Evolutionary conservation across 1,140 invertebrate species (phyloP).

Genomic region (Venustaconcha ellipsiformis): DNA sequence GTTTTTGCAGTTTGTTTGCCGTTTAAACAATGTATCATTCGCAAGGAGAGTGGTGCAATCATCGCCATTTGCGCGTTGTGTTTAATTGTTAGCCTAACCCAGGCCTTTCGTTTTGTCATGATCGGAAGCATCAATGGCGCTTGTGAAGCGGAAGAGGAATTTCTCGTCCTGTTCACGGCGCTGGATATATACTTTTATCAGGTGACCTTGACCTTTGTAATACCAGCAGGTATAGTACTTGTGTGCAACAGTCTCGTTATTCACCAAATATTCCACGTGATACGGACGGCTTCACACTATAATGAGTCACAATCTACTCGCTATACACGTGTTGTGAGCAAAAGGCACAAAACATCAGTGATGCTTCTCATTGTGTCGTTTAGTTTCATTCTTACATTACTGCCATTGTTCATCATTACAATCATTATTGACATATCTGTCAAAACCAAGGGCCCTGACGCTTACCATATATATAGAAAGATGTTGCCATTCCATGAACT

Average conservation of each 20-base stretch:
- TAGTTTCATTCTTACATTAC: slow-evolving; percentile 54
- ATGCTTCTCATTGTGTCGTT: slow-evolving; percentile 61
- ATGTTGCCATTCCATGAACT: slow-evolving; percentile 44
- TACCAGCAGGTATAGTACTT: slow-evolving; percentile 8
- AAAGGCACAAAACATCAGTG: slow-evolving; percentile 55
- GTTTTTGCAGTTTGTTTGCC: slow-evolving; percentile 54
- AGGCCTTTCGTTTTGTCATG: slow-evolving; percentile 17
- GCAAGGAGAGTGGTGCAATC: slow-evolving; percentile 40
- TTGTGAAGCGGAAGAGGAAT: slow-evolving; percentile 3
- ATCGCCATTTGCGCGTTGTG: slow-evolving; percentile 47
- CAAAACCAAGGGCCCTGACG: slow-evolving; percentile 1
- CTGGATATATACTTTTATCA: slow-evolving; percentile 19
- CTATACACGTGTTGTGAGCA: neutral
- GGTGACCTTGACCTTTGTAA: slow-evolving; percentile 3
- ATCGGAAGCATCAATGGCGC: slow-evolving; percentile 3
- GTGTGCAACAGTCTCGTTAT: slow-evolving; percentile 55
- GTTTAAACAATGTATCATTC: slow-evolving; percentile 44
- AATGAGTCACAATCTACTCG: slow-evolving; percentile 5
- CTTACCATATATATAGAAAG: slow-evolving; percentile 17
- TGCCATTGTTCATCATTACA: slow-evolving; percentile 51
- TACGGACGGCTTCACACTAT: slow-evolving; percentile 36
- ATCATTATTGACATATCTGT: slow-evolving; percentile 40
- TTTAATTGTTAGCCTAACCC: slow-evolving; percentile 12
- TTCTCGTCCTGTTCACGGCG: slow-evolving; percentile 6
- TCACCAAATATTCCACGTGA: slow-evolving; percentile 45